Evolutionary conservation across 2,113 vertebrate genomes (phyloP).

Genomic region (Micronycteris hirsuta): DNA sequence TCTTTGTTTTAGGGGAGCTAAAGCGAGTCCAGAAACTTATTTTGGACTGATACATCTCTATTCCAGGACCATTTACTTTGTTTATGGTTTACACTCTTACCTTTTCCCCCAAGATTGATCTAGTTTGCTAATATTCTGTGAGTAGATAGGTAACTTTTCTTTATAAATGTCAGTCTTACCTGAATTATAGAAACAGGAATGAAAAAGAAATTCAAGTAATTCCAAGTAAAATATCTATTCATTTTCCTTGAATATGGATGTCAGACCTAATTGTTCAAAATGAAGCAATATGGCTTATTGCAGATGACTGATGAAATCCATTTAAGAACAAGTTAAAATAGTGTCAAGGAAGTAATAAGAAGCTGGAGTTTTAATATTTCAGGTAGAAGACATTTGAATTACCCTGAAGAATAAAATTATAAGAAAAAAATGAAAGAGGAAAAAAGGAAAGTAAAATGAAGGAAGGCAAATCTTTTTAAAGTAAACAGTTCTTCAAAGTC

Average conservation of each 20-base stretch:
- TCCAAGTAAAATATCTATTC: background rate
- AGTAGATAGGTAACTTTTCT: background rate
- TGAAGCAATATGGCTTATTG: conserved; percentile 48
- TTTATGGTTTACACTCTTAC: background rate
- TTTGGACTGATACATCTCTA: background rate
- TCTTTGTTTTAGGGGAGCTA: background rate
- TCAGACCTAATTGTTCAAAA: conserved; percentile 57
- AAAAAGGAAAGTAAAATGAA: background rate
- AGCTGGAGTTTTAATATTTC: conserved; percentile 44
- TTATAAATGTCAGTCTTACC: conserved; percentile 19
- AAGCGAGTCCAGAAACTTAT: background rate
- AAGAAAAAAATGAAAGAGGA: background rate
- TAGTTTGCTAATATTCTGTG: conserved; percentile 4
- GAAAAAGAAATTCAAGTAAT: background rate
- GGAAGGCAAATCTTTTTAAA: conserved; percentile 38
- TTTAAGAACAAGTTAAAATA: conserved; percentile 37
- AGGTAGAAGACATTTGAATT: background rate
- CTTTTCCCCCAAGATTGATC: background rate
- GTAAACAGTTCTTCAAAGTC: conserved; percentile 42
- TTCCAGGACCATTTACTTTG: background rate
- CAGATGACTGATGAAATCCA: conserved; percentile 49
- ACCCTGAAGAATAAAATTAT: conserved; percentile 15
- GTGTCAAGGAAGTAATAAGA: conserved; percentile 1
- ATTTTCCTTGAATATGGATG: conserved; percentile 21
- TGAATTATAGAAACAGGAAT: background rate